phyloP scores from a whole-genome alignment of 1,140 invertebrate genomes.

The Bombus sibiricus region DNA sequence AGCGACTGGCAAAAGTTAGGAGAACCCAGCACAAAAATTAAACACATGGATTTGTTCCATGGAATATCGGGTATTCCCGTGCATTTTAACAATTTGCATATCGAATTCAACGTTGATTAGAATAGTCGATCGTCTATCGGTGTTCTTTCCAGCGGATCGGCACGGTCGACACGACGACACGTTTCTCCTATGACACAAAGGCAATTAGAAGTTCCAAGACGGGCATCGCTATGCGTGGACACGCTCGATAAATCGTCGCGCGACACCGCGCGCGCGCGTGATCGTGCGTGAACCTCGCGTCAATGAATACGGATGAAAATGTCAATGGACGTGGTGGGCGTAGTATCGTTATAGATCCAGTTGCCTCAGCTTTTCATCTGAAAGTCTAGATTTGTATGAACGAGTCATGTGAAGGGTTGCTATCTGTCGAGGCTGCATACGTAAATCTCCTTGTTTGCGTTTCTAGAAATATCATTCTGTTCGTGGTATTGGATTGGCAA shows the following conservation, averaged over 20 bases:
- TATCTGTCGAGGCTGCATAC: too few species aligned
- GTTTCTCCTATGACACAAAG: neutral
- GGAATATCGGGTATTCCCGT: neutral
- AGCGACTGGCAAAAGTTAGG: too few species aligned
- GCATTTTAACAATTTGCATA: neutral
- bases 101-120: neutral
- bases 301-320: conserved; percentile 5
- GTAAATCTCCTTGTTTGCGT: too few species aligned
- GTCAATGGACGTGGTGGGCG: conserved; percentile 11
- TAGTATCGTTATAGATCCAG: neutral
- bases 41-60: neutral
- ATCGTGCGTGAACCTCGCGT: conserved; percentile 18
- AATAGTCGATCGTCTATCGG: neutral
- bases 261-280: neutral
- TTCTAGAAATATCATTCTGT: too few species aligned
- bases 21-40: too few species aligned
- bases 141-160: neutral
- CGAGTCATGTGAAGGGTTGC: too few species aligned
- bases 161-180: conserved; percentile 13
- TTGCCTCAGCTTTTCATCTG: neutral
- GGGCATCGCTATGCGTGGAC: conserved; percentile 12
- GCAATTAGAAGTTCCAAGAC: conserved; percentile 40
- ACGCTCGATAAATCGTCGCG: conserved; percentile 34
- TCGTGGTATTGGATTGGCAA: too few species aligned
- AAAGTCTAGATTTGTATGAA: too few species aligned